Evolutionary conservation across 1,140 invertebrate species (phyloP), one percentile per base, ranked within the genome.

Genomic region (Drosophila bifasciata): DNA sequence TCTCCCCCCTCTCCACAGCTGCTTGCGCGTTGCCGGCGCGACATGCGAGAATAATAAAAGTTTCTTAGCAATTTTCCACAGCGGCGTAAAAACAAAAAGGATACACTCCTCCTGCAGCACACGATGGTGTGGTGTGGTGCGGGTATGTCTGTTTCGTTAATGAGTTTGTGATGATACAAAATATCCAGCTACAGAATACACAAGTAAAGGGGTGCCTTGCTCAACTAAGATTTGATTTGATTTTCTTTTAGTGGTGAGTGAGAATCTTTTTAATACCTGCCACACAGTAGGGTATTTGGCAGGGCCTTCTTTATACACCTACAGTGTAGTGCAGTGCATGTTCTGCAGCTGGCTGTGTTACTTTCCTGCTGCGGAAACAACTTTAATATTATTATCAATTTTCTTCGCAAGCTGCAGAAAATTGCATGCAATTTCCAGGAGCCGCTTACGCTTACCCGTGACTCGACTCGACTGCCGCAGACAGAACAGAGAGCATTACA

Each of bases 21-120:
- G 11, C 21, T 28, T 25, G 16, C 40, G 9, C 13, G 59, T 28
- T 44, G 40, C 43, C 25, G 23, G 53, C 53, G 56, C 46, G 52
- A 74, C 76, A 72, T 62, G 68, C 61, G 77, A 76, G 67, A 80
- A 79, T 79, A 79, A 79, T 75, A 79, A 79, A 80, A 80, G 76
- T 80, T 80, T 79, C 48, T 51, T 21, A 51, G 59, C 74, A 59
- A 68, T 68, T 75, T 76, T 56, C 61, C 45, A 40, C 44, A 8
- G 63, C 45, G 44, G 52, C 51, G 28, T 44, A 74, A 77, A 57
- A 72, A 78, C 74, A 78, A 79, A 73, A 78, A 68, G 6, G 25
- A 36, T 58, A 52, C 16, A 16, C 15, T 19, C 13, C 5, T 19
- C 3, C 39, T 57, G 62, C 63, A 39, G 25, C 52, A 43, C 58